Conservation (phyloP, 1,140 invertebrate genomes). For the Diorhabda elongata region DNA sequence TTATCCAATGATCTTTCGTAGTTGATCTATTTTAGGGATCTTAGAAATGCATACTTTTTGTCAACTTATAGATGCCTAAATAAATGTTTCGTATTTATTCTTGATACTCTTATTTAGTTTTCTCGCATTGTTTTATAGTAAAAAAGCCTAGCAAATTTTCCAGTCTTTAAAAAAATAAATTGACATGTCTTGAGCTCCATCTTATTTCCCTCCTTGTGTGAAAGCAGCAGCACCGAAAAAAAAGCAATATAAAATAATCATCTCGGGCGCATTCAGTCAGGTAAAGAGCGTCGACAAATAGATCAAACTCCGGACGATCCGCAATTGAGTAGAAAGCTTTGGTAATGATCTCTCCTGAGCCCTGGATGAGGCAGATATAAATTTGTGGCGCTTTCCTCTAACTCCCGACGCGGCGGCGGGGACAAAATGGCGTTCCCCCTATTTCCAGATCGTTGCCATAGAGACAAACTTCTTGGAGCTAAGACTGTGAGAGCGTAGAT, state of each 20-base stretch:
- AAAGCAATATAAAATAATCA: slow-evolving; percentile 3
- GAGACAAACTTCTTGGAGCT: slow-evolving; percentile 35
- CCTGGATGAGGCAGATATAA: slow-evolving; percentile 50
- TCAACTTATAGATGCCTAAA: too few species aligned
- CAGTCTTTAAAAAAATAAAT: neutral
- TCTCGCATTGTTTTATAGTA: too few species aligned
- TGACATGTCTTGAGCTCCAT: neutral
- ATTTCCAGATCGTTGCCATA: slow-evolving; percentile 34
- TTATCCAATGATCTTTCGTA: too few species aligned
- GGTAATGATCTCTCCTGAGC: slow-evolving; percentile 50
- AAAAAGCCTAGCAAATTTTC: too few species aligned
- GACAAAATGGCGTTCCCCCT: slow-evolving; percentile 42
- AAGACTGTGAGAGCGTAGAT: neutral
- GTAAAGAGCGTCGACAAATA: slow-evolving; percentile 45
- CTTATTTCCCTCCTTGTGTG: neutral
- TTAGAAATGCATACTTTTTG: too few species aligned
- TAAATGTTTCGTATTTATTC: too few species aligned
- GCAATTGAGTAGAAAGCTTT: slow-evolving; percentile 51
- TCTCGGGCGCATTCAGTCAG: slow-evolving; percentile 27
- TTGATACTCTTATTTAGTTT: too few species aligned
- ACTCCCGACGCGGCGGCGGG: slow-evolving; percentile 30
- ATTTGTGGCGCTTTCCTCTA: slow-evolving; percentile 48
- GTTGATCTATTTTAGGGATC: too few species aligned
- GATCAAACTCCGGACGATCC: slow-evolving; percentile 48
- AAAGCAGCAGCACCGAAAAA: neutral